Evolutionary conservation across 35 echinoderm and acorn worm genomes (phyloP), one percentile per base, ranked within the genome.

Genomic region (Eucidaris tribuloides): DNA sequence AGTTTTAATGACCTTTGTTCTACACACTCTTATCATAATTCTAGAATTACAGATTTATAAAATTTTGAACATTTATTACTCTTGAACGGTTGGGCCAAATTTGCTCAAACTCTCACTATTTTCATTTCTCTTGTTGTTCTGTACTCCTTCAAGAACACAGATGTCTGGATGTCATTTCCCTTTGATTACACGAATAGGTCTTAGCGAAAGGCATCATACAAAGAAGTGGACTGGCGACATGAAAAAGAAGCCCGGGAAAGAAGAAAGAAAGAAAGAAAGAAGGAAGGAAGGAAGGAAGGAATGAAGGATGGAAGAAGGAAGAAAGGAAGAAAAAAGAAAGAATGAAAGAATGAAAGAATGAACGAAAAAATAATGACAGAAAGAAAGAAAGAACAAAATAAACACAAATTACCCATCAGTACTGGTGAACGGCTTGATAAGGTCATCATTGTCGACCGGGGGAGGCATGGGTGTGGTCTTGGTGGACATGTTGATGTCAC

Each of bases 401-500:
- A 52, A 48, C 19, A n/a, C n/a, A n/a, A n/a, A n/a, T n/a, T n/a
- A n/a, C n/a, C n/a, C n/a, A n/a, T n/a, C n/a, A n/a, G n/a, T n/a
- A n/a, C n/a, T n/a, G n/a, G n/a, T 92, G 46, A 86, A 92, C 61
- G 89, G 89, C 55, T 92, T 86, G 58, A 97, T 88, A 41, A 97
- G 86, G 42, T 92, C 86, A 71, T 99, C 96, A 63, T 93, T 99
- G 28, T 93, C 85, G 2, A 99, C 96, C 7, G 91, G 96, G 24
- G 96, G 96, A 15, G 96, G 96, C 48, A 93, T 17, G 13, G 87
- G 82, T 9, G 87, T 90, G 24, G 90, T 68, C 42, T 86, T 90
- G 23, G 96, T 99, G 1, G 83, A 83, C 79, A 92, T 93, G 61
- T 89, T 99, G 55, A 99, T 92, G 30, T 99, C 96, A 32, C 96